Conservation (phyloP, 1,140 invertebrate genomes). For the Panagrolaimus sp. region DNA sequence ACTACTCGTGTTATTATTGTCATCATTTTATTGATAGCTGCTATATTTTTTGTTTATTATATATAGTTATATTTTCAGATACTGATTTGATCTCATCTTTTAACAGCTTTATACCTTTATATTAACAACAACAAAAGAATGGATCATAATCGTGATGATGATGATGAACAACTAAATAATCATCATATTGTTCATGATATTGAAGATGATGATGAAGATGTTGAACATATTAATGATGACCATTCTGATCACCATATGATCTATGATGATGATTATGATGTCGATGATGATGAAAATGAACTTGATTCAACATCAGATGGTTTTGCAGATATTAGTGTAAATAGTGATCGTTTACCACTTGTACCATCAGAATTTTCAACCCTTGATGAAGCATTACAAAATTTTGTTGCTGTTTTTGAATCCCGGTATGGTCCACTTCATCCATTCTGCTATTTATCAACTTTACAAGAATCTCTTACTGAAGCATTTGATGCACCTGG, state of each 20-base stretch:
- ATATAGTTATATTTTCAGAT: too few relatives aligned
- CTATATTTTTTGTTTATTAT: too few relatives aligned
- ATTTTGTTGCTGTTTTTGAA: conserved; percentile 43
- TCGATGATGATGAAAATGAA: conserved; percentile 13
- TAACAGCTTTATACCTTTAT: too few relatives aligned
- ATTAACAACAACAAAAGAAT: too few relatives aligned
- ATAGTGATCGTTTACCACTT: conserved; percentile 29
- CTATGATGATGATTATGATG: background rate
- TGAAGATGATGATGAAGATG: too few relatives aligned
- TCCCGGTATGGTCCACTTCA: conserved; percentile 37
- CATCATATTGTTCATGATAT: too few relatives aligned
- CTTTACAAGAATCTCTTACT: conserved; percentile 27
- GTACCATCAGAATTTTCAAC: conserved; percentile 42
- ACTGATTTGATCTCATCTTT: too few relatives aligned
- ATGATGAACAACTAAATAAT: too few relatives aligned
- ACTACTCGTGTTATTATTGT: too few relatives aligned
- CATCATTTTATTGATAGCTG: too few relatives aligned
- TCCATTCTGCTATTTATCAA: conserved; percentile 26
- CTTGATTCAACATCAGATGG: background rate
- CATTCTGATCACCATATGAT: background rate
- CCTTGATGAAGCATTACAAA: conserved; percentile 37
- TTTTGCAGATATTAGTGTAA: background rate
- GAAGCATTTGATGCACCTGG: conserved; percentile 34
- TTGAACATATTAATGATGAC: background rate
- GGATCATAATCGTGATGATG: too few relatives aligned